Base-by-base conservation (phyloP, 1,140 invertebrate genomes). In the Amphibalanus amphitrite region DNA sequence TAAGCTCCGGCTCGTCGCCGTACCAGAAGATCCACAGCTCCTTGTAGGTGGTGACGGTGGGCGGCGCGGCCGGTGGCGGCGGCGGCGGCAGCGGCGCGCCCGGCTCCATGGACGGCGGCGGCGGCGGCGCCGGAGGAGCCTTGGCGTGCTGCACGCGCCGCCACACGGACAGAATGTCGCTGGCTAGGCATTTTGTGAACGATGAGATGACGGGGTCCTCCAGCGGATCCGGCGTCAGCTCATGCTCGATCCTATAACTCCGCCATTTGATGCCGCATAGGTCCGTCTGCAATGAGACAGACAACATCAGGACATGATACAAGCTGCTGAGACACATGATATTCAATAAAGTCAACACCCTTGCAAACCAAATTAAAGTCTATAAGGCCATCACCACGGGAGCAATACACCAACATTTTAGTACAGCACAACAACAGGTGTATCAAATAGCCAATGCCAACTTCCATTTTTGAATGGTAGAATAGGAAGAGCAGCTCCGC, bases 1-100 rank as follows among this genome's bases (percentile, higher is more conserved):
- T 76, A 29, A 85, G 75, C 81, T 95, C 91, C 33, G 94, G 94
- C 82, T 97, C 92, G 80, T 97, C 93, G 77, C 95, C 95, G 83
- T 98, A 98, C 95, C 95, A 98, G 83, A 98, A 98, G 78, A 98
- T 91, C 96, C 95, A 98, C 25, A 98, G 85, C 82, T 98, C 95
- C 84, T 97, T 98, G 79, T 90, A 87, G 70, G 68, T 71, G 72
- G 67, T 73, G 70, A 74, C 71, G 71, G 78, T 30, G 72, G 69
- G n/a, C 71, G 73, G 70, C 38, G 73, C 23, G 72, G 70, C n/a
- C 69, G 68, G 69, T 75, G 76, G 64, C 72, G 75, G 75, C 13
- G 65, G 73, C 75, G 72, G 71, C 38, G 72, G 47, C n/a, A n/a
- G n/a, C 13, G 72, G 70, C 47, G 59, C 69, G 72, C 71, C 28